Conservation (phyloP, 2,797 vertebrate genomes). For the Acipenser oxyrinchus region DNA sequence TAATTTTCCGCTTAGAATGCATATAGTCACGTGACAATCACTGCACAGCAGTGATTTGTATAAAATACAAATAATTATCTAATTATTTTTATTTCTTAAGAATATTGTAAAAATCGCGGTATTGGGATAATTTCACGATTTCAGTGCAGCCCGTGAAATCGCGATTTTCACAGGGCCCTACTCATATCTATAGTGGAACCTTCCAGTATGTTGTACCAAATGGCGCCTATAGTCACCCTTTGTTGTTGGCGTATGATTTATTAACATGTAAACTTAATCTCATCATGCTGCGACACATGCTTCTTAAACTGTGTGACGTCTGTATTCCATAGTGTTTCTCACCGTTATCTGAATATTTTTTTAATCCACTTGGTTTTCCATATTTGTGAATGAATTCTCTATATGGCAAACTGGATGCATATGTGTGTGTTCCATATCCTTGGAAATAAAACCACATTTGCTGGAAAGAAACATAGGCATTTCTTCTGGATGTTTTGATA, state of each 20-base stretch:
- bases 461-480: constrained; percentile 42
- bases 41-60: no score
- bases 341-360: background rate
- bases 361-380: constrained; percentile 27
- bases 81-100: no score
- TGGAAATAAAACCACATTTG: constrained; percentile 32
- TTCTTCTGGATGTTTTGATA: constrained; percentile 32
- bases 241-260: constrained; percentile 73
- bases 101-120: no score
- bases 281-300: constrained; percentile 71
- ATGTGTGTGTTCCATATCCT: constrained; percentile 15
- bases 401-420: constrained; percentile 39
- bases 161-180: constrained; percentile 19
- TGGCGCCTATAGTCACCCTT: constrained; percentile 82
- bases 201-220: constrained; percentile 74
- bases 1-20: no score
- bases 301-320: constrained; percentile 60
- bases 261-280: constrained; percentile 79
- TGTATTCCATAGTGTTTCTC: constrained; percentile 45
- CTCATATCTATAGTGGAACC: constrained; percentile 75
- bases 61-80: no score
- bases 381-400: constrained; percentile 29
- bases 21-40: no score
- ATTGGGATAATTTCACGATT: no score
- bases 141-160: no score